Conservation (phyloP, 2,797 vertebrate species). For the Sebastes minor region DNA sequence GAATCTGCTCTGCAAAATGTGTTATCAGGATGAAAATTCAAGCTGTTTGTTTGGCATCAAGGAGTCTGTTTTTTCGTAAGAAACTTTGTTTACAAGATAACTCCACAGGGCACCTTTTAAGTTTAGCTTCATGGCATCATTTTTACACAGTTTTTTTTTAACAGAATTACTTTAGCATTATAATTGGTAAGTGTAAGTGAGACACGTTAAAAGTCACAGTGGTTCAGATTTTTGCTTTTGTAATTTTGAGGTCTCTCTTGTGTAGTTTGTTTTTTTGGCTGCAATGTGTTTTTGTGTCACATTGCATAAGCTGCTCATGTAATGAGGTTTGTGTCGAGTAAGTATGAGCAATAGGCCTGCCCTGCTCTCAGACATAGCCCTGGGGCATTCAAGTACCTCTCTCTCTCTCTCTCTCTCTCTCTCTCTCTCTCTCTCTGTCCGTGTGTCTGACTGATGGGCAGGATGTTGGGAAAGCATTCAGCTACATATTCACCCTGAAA, state of each 20-base stretch:
- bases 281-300: not conserved
- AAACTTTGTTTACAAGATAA: not conserved
- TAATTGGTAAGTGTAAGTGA: not conserved
- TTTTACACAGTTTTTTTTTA: not conserved
- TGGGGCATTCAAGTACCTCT: constrained; percentile 12
- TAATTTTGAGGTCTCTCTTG: not conserved
- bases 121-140: not conserved
- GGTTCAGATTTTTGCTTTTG: not conserved
- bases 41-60: not conserved
- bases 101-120: not conserved
- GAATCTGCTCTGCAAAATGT: not conserved
- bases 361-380: constrained; percentile 36
- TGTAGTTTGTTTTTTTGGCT: not conserved
- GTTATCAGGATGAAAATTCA: not conserved
- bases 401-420: not conserved
- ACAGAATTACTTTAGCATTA: not conserved
- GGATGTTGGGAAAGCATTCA: constrained; percentile 31
- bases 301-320: not conserved
- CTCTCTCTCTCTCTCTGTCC: not conserved
- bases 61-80: not conserved
- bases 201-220: too few relatives aligned
- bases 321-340: constrained; percentile 19
- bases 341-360: constrained; percentile 23
- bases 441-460: constrained; percentile 23
- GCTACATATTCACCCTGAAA: constrained; percentile 37